These are phyloP conservation scores for Montipora capitata DNA, from an alignment of 92 coral and sea anemone genomes.

Conservation along the genomic window DNA sequence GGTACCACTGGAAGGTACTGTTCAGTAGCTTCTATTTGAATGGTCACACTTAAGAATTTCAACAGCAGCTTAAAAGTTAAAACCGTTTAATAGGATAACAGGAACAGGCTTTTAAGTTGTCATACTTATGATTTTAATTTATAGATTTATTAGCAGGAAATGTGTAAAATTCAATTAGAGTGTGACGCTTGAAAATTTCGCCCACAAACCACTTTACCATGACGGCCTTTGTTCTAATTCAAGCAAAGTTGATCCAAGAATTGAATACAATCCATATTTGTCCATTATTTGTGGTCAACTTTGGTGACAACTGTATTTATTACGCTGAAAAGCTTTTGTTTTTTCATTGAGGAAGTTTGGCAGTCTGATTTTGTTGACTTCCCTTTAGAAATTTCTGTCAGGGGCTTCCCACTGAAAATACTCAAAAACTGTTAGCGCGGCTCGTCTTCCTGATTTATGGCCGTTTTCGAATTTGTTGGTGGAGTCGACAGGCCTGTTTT, in stretches of 20 bases:
- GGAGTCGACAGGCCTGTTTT: neutral
- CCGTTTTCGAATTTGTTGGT: neutral
- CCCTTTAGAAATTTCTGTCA: neutral
- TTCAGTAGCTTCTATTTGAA: neutral
- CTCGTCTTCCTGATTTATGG: neutral
- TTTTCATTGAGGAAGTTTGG: neutral
- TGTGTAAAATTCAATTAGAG: too few relatives aligned
- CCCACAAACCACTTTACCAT: neutral
- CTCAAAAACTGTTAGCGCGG: neutral
- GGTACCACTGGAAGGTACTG: neutral
- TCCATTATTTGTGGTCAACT: slow-evolving; percentile 1
- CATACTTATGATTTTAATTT: too few relatives aligned
- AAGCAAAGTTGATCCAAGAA: neutral
- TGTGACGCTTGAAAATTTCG: too few relatives aligned
- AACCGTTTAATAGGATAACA: too few relatives aligned
- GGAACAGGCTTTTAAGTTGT: too few relatives aligned
- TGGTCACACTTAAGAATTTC: neutral
- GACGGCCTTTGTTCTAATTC: neutral
- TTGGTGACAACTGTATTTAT: neutral
- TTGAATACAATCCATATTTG: neutral
- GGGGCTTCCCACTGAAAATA: neutral
- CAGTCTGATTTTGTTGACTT: slow-evolving; percentile 20
- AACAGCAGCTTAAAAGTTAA: too few relatives aligned
- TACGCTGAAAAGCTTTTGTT: slow-evolving; percentile 1
- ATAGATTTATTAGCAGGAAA: too few relatives aligned